Base-by-base conservation (phyloP, 2,797 vertebrate species). In the Tenualosa ilisha region DNA sequence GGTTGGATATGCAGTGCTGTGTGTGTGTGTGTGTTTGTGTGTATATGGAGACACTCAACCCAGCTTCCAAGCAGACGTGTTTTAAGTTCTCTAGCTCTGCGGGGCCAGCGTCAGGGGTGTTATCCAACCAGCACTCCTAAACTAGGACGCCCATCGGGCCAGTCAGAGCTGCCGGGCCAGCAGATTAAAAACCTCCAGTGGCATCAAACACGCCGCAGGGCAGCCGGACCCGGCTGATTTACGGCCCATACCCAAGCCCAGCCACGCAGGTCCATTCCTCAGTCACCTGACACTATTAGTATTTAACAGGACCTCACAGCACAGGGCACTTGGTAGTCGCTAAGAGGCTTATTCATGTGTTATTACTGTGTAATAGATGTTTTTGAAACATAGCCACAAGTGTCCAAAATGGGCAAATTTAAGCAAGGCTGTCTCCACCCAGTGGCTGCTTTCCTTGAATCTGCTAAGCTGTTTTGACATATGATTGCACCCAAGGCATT, bases 111-210 rank as follows among this genome's bases (percentile, higher is more conserved):
- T 84, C 79, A 86, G 87, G 86, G 88, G 88, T 84, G 88, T 93
- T 92, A 91, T 86, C 87, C 87, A 93, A 91, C 87, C 0, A 56
- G 86, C 86, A 89, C 88, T 85, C 72, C 89, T 87, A 89, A 92
- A 92, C 87, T 91, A 93, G 91, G 89, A 84, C 91, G 91, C 83
- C 85, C 87, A 87, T 87, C 88, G 88, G 85, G 89, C 83, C 87
- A 89, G 85, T 88, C 87, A 87, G 85, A 81, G 1, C 22, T 6
- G 20, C 85, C 87, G 89, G 88, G 85, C 88, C 87, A 88, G 83
- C 81, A 89, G 91, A 93, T 92, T 92, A 93, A 90, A 87, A 85
- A 31, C 87, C 88, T 87, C 86, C 46, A 68, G 40, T 89, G 82
- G 84, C 84, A 68, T 82, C 83, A 81, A 81, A 86, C 88, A 86